Conservation (phyloP, 53 echinoderm and acorn worm genomes). For the Holothuria scabra region DNA sequence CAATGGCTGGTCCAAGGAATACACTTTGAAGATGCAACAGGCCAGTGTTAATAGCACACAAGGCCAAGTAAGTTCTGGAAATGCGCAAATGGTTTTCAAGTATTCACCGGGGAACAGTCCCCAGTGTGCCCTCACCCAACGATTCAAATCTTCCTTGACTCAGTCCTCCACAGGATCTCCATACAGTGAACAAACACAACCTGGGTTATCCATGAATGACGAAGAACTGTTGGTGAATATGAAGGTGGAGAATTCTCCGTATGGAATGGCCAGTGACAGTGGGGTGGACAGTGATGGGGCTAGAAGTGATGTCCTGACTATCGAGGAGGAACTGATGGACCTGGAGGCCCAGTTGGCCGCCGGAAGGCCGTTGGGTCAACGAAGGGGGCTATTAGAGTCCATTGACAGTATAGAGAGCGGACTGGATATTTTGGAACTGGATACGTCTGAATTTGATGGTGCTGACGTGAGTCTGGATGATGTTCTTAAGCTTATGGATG, state of each 20-base stretch:
- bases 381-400: constrained; percentile 21
- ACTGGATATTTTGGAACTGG: constrained; percentile 14
- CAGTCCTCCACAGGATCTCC: no score
- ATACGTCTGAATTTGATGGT: constrained; percentile 19
- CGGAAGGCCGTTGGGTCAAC: not conserved
- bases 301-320: not conserved
- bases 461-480: constrained; percentile 24
- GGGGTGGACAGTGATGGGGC: constrained; percentile 34
- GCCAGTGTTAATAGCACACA: not conserved
- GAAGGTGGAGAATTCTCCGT: not conserved
- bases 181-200: no score
- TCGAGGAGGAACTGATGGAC: constrained; percentile 5
- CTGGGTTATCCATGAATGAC: no score
- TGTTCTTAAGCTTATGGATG: constrained; percentile 31
- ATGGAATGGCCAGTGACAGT: constrained; percentile 8
- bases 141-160: no score
- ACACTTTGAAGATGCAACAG: not conserved
- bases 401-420: constrained; percentile 34
- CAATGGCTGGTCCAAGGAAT: constrained; percentile 35
- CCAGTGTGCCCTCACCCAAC: constrained; percentile 2
- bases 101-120: constrained; percentile 24
- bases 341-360: constrained; percentile 13
- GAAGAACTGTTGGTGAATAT: not conserved
- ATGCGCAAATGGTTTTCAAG: not conserved
- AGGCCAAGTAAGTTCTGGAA: not conserved